Evolutionary conservation across 2,113 vertebrate species (phyloP).

Genomic region (Gymnobelideus leadbeateri): DNA sequence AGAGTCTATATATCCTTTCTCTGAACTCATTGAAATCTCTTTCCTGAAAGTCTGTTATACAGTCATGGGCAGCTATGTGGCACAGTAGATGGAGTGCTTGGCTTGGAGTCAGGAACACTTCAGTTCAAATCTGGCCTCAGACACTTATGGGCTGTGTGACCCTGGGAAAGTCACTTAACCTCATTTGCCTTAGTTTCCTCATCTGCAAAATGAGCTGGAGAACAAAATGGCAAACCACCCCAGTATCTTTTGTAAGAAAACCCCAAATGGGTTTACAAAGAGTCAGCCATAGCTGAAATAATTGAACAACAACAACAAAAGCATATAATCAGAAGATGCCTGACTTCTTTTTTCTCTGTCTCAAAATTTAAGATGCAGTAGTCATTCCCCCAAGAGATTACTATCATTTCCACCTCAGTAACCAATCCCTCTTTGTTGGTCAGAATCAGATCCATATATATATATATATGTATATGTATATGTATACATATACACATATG

Average conservation of each 20-base stretch:
- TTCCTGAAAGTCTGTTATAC: not conserved
- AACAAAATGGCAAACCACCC: not conserved
- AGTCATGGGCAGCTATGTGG: not conserved
- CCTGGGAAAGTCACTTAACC: not conserved
- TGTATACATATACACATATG: too few species aligned
- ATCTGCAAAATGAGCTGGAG: not conserved
- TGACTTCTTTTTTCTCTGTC: not conserved
- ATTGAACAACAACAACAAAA: not conserved
- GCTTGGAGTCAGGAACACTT: not conserved
- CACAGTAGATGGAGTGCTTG: not conserved
- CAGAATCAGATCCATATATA: too few species aligned
- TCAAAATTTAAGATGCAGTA: not conserved
- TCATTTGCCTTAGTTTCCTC: not conserved
- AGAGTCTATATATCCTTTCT: not conserved
- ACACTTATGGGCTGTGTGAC: not conserved
- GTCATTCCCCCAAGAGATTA: not conserved
- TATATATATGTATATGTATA: too few species aligned
- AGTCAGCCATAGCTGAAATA: not conserved
- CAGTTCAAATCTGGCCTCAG: not conserved
- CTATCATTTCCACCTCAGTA: not conserved
- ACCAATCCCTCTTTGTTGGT: not conserved
- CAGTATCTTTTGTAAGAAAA: not conserved
- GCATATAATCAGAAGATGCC: not conserved
- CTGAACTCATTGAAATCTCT: not conserved
- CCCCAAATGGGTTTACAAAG: not conserved